A percentile compares a stretch with the other conserved stretches of the same genome.
Evolutionary conservation across 2,113 vertebrate genomes (phyloP).

Genomic region (Nannospalax galili): DNA sequence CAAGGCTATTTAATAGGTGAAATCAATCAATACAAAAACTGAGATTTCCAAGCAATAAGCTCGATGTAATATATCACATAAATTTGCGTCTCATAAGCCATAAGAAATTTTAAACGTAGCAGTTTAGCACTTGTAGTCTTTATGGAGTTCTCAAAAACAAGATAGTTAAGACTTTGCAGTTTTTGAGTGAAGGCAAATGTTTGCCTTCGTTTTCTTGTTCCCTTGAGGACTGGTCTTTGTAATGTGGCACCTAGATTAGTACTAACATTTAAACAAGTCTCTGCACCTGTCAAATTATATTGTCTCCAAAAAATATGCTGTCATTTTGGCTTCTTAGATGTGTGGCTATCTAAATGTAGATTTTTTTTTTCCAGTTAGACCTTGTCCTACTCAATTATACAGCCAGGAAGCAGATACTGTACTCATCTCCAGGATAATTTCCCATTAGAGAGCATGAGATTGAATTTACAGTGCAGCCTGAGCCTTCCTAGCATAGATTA

Average conservation of each 20-base stretch:
- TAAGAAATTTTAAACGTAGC: slow-evolving; percentile 12
- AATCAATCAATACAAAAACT: slow-evolving; percentile 46
- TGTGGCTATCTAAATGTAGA: slow-evolving; percentile 72
- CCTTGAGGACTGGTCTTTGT: slow-evolving; percentile 48
- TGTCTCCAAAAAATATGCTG: slow-evolving; percentile 25
- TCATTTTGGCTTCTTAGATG: slow-evolving; percentile 30
- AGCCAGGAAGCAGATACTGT: slow-evolving; percentile 35
- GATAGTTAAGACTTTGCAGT: slow-evolving; percentile 19
- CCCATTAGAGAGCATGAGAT: slow-evolving; percentile 65
- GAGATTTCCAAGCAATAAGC: slow-evolving; percentile 25
- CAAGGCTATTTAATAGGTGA: slow-evolving; percentile 43
- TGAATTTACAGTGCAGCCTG: slow-evolving; percentile 61
- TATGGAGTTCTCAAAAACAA: slow-evolving; percentile 31
- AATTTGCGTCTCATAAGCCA: slow-evolving; percentile 21
- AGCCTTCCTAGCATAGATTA: slow-evolving; percentile 48
- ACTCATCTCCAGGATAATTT: slow-evolving; percentile 66
- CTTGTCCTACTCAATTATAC: slow-evolving; percentile 58
- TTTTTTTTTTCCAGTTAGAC: slow-evolving; percentile 40
- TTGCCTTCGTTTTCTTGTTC: slow-evolving; percentile 8
- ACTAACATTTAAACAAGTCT: slow-evolving; percentile 68
- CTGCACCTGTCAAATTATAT: slow-evolving; percentile 47
- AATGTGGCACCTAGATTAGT: slow-evolving; percentile 10
- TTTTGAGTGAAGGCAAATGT: slow-evolving; percentile 53
- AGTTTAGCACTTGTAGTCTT: slow-evolving; percentile 19
- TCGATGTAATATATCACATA: background rate